A percentile compares a stretch with the other conserved stretches of the same genome.
Evolutionary conservation across 2,888 invertebrate species (phyloP).

Genomic region (Sarcophaga variegata): DNA sequence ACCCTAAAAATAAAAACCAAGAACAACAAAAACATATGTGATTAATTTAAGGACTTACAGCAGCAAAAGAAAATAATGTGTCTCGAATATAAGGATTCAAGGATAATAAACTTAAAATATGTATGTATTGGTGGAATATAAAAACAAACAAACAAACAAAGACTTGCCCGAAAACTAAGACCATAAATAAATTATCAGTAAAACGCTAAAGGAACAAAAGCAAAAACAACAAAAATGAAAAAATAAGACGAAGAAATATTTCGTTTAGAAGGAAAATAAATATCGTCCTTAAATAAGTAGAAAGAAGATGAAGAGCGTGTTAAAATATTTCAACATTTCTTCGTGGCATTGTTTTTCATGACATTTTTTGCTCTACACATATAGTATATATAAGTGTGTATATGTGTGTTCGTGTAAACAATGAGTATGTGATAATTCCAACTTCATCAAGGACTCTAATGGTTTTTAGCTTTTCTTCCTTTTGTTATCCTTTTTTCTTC

Average conservation of each 20-base stretch:
- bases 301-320: slow-evolving; percentile 18
- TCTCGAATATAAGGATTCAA: background rate
- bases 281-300: slow-evolving; percentile 63
- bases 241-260: slow-evolving; percentile 27
- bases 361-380: slow-evolving; percentile 12
- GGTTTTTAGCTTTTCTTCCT: background rate
- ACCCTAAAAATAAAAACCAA: slow-evolving; percentile 86
- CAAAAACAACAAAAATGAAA: background rate
- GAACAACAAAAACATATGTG: slow-evolving; percentile 22
- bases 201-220: slow-evolving; percentile 39
- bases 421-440: slow-evolving; percentile 66
- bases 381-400: background rate
- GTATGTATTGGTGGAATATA: background rate
- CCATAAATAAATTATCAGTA: slow-evolving; percentile 64
- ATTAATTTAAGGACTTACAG: slow-evolving; percentile 37
- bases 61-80: background rate
- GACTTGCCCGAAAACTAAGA: slow-evolving; percentile 36
- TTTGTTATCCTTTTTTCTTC: background rate
- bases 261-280: slow-evolving; percentile 57
- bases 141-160: slow-evolving; percentile 7
- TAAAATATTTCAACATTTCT: background rate
- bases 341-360: slow-evolving; percentile 44
- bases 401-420: slow-evolving; percentile 3
- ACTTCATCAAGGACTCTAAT: slow-evolving; percentile 60
- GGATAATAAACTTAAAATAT: slow-evolving; percentile 60